phyloP scores from a whole-genome alignment of 2,113 vertebrate genomes.

The Apodemus speciosus region DNA sequence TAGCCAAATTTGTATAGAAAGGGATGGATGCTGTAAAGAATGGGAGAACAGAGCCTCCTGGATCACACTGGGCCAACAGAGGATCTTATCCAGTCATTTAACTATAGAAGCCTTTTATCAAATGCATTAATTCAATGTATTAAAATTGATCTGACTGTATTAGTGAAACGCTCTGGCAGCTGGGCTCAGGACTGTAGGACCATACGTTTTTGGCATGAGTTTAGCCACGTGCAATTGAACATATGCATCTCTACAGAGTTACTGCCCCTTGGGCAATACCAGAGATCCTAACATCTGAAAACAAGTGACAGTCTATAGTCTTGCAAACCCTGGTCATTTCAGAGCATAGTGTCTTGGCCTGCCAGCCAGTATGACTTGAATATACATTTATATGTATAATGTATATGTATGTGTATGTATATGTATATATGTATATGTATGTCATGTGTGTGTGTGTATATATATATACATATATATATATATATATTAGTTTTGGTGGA shows the following conservation, averaged over 20 bases:
- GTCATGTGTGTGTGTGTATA: no score
- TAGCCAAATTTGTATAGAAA: slow-evolving; percentile 4
- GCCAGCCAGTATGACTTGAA: neutral
- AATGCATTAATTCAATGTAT: neutral
- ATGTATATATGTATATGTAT: no score
- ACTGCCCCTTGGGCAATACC: neutral
- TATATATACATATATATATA: neutral
- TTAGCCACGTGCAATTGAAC: neutral
- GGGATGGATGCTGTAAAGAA: neutral
- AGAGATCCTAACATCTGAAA: neutral
- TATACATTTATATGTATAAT: no score
- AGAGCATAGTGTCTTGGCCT: neutral
- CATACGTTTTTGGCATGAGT: neutral
- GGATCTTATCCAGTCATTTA: neutral
- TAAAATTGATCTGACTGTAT: neutral
- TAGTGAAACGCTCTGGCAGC: neutral
- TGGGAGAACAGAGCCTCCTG: neutral
- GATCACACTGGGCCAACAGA: neutral
- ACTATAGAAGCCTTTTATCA: neutral
- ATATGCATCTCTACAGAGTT: neutral
- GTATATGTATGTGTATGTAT: no score
- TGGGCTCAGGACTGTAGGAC: neutral
- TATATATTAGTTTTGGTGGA: slow-evolving; percentile 7
- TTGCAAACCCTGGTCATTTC: neutral
- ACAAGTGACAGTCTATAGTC: slow-evolving; percentile 5